Evolutionary conservation across 2,888 invertebrate species (phyloP), one percentile per base, ranked within the genome.

Genomic region (Allygus modestus): DNA sequence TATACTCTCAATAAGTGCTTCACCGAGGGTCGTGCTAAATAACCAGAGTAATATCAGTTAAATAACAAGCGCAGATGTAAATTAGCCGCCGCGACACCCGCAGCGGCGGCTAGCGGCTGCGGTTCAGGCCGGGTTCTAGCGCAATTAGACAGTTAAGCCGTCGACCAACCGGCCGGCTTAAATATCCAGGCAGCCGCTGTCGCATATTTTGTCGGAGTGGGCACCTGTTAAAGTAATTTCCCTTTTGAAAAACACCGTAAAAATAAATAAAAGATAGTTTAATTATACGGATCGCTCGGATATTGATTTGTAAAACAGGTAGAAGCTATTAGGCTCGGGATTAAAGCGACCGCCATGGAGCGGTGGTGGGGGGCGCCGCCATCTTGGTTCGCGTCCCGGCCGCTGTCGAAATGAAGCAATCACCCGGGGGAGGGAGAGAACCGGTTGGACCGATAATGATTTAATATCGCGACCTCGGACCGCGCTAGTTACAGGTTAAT

Each of bases 261-360:
- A 77, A 77, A 77, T 77, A 43, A 77, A 77, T 77, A 77, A 77
- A 28, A 33, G 79, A 54, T 58, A 58, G 79, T 77, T 77, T 77
- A 43, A 77, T 77, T 77, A 77, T 77, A 79, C 54, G 37, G 54
- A 37, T 58, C 58, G 79, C 51, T 31, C 37, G 54, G 58, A 79
- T 79, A 79, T 79, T 79, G 79, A 79, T 79, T 79, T 79, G 79
- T 79, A 79, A 79, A 79, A 79, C 79, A 79, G 79, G 79, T 79
- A 79, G 54, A 79, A 43, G 58, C 58, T 15, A 77, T 77, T 77
- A 79, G 79, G 54, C 54, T n/a, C 20, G 33, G 79, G 77, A 77
- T 51, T 46, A 77, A 77, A 77, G 77, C 43, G 79, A 37, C 79
- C 79, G 79, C 54, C 79, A 58, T 58, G 79, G 51, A 28, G 23